Evolutionary conservation across 2,113 vertebrate genomes (phyloP), one percentile per base, ranked within the genome.

Genomic region (Rattus norvegicus): DNA sequence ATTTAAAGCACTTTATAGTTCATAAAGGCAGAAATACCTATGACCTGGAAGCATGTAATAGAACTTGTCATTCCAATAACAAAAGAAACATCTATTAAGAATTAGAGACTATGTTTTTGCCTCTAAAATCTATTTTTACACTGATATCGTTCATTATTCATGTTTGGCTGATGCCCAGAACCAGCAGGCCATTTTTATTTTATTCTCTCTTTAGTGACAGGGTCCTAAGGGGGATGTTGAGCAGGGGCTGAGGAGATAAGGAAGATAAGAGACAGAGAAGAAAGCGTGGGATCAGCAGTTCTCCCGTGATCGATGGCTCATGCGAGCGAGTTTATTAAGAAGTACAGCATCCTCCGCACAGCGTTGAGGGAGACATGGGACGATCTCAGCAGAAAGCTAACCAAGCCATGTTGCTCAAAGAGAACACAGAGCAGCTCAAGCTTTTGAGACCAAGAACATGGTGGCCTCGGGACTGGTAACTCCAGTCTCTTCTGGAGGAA

Each of bases 1-100:
- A 72, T 83, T 83, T 90, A 97, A 92, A 92, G 52, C 43, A 91
- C 24, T 83, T 70, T 88, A 59, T 11, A 90, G 7, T 76, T 90
- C 39, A 86, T 33, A 70, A 80, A 86, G 90, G 47, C 33, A 86
- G 88, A 94, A 91, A 96, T 95, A 67, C 33, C 76, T 76, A 93
- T 59, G 52, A 91, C n/a, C 30, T 47, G 69, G 76, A 93, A 94
- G 70, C 65, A 56, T 76, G n/a, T 52, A 49, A 63, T 30, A 90
- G 47, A 93, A 92, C 47, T 77, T 77, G 47, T 4, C 65, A 88
- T 75, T 90, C 52, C 80, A 72, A 91, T 88, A 95, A 92, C 79
- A 88, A 91, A 85, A 89, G 65, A 47, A 80, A 96, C 93, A 47
- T 54, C 79, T 72, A 52, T 63, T 90, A 67, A 52, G 84, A 93